Evolutionary conservation across 2,113 vertebrate genomes (phyloP).

Genomic region (cattle (Bos taurus)): ARS-UCD2.0 NC_037348.1:1933501-1934000

Average conservation of each 20-base stretch:
- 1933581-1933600: neutral
- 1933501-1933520: neutral
- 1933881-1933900: fast-evolving
- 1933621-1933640: neutral
- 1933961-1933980: neutral
- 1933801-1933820: neutral
- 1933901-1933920: neutral
- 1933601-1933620: neutral
- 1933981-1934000: fast-evolving
- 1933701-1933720: neutral
- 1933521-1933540: neutral
- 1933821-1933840: neutral
- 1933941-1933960: neutral
- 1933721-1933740: neutral
- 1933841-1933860: neutral
- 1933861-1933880: neutral
- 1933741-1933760: neutral
- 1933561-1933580: neutral
- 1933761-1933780: neutral
- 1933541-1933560: neutral
- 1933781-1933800: neutral
- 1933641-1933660: neutral
- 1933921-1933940: neutral
- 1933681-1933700: neutral
- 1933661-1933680: neutral